These are phyloP conservation scores for Heterotilapia buettikoferi DNA, from an alignment of 2,113 vertebrate species.

Conservation along the genomic window DNA sequence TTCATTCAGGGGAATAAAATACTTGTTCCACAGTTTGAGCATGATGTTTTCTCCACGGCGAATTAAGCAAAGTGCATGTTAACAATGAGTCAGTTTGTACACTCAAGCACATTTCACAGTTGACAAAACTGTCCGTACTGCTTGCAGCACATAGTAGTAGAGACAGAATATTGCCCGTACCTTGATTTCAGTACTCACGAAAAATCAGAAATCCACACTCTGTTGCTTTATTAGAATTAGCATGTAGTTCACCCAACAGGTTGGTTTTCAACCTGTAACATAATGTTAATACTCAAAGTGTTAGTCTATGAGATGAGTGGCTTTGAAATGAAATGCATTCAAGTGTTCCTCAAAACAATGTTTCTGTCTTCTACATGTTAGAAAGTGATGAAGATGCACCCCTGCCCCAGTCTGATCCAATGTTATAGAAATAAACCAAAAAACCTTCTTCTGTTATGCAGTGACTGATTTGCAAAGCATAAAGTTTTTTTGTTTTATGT, in stretches of 20 bases:
- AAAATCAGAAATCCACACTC: neutral
- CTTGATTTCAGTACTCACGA: accelerated
- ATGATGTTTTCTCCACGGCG: neutral
- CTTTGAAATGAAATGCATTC: neutral
- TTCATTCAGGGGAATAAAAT: neutral
- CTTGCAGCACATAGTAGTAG: neutral
- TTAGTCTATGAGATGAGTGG: neutral
- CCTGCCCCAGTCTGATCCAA: neutral
- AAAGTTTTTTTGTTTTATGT: neutral
- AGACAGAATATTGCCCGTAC: neutral
- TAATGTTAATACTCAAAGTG: neutral
- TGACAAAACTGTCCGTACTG: neutral
- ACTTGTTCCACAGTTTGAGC: neutral
- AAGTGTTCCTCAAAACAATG: neutral
- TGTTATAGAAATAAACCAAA: neutral
- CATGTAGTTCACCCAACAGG: neutral
- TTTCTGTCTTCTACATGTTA: neutral
- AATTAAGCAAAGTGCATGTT: neutral
- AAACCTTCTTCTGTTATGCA: neutral
- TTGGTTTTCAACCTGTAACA: neutral
- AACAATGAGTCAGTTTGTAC: neutral
- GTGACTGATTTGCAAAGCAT: neutral
- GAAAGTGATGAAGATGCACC: neutral
- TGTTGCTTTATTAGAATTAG: neutral
- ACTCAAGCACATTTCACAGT: neutral